Evolutionary conservation across 2,888 invertebrate genomes (phyloP), one percentile per base, ranked within the genome.

Genomic region (Rhimphoctona megacephalus): DNA sequence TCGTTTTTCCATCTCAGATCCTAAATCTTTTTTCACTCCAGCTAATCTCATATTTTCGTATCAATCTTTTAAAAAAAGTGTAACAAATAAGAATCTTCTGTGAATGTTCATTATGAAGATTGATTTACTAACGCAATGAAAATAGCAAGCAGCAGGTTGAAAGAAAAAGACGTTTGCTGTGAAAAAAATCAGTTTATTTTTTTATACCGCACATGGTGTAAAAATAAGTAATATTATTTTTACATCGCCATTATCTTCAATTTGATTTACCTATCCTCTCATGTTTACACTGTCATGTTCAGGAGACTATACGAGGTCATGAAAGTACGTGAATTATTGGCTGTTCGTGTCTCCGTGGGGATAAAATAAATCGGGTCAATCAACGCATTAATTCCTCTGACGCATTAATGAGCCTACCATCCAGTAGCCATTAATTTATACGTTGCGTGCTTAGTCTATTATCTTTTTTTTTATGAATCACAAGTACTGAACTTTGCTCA

Each of bases 291-390:
- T 8, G 22, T 22, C 54, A 54, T 54, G 9, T 54, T 54, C 54
- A 22, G 54, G 22, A 54, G 8, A 22, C 22, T 22, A 54, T 52
- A 54, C n/a, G 54, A 54, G 22, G 54, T 54, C 54, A 54, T 54
- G 54, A 54, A 54, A 54, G 22, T 54, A 22, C 54, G 54, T 54
- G 22, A 11, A 22, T 22, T 54, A 22, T 54, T 54, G 54, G 17
- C 14, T 17, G 61, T 61, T 30, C 30, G 57, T 61, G 25, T 61
- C 57, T 61, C 30, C 25, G 17, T 30, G 46, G 22, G 22, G 69
- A 36, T 36, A 36, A 36, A 36, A 36, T 66, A 19, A 66, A 36
- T 66, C 36, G 66, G 66, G 66, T 66, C 66, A 66, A 66, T 66
- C n/a, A 30, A 33, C 64, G 64, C 64, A 66, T 66, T 33, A 36